Evolutionary conservation across 2,113 vertebrate genomes (phyloP), one percentile per base, ranked within the genome.

Genomic region (Suricata suricatta): DNA sequence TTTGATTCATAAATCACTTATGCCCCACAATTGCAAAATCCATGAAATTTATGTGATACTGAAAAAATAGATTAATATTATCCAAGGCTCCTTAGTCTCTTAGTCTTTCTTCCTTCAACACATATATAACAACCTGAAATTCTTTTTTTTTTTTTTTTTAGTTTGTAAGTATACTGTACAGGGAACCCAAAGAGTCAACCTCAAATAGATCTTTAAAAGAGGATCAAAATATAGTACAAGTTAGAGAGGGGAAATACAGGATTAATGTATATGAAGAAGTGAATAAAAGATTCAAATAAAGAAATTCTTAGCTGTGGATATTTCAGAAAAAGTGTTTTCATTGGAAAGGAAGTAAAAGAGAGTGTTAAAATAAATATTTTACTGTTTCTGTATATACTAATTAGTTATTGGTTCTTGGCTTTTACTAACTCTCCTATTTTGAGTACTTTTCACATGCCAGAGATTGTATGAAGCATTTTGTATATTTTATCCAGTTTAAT

Each of bases 1-100:
- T 33, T 97, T 68, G 31, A 96, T 98, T 98, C 93, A 96, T 8
- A 71, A 98, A 95, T 96, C 85, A 74, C 92, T 98, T 96, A 89
- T 77, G 23, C 60, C 63, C 52, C 2, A 77, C 33, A 86, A 14
- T 41, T 92, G 77, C 12, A 85, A 72, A 91, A 90, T 69, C 35
- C 16, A 33, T 94, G 81, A 86, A 66, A 90, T 94, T 98, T 95
- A 93, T 33, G 25, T 85, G 64, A 71, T 89, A 25, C 0, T 50
- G 82, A 94, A 94, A 72, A 21, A 93, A 88, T 52, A 93, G 7
- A 54, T 91, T 95, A 64, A 35, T 15, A 19, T 23, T 93, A 96
- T 41, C 83, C 11, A 94, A 93, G 4, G 1, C 15, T 35, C 27
- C 44, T 47, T 47, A 47, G 44, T 47, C 44, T 41, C 74, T 91